phyloP scores from a whole-genome alignment of 2,113 vertebrate species.

The Rhadina sibilatrix region DNA sequence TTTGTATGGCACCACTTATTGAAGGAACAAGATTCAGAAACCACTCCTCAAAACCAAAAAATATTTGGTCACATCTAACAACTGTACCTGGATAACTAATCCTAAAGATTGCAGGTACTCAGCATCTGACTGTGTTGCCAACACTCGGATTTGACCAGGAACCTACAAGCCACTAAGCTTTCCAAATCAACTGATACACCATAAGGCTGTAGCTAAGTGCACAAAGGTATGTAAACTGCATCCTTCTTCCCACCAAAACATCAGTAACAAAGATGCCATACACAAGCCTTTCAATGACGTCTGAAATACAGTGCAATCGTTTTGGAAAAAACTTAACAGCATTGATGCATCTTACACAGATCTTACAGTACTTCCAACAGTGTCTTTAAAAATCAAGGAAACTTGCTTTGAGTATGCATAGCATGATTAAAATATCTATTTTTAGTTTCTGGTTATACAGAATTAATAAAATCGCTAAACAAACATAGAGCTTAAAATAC shows the following conservation, averaged over 20 bases:
- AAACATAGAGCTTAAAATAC: background rate
- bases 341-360: background rate
- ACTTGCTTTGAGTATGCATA: accelerated
- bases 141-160: background rate
- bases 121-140: background rate
- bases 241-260: background rate
- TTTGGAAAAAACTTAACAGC: background rate
- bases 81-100: background rate
- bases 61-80: background rate
- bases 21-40: background rate
- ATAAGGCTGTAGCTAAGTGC: background rate
- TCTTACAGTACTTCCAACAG: background rate
- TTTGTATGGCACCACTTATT: background rate
- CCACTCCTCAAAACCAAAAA: background rate
- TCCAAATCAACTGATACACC: background rate
- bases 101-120: background rate
- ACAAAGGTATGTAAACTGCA: background rate
- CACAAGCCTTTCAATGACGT: background rate
- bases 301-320: background rate
- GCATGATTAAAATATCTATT: background rate
- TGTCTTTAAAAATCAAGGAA: background rate
- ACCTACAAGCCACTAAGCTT: background rate
- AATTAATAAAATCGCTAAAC: background rate
- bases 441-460: background rate
- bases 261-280: background rate